Conservation (phyloP, 2,888 invertebrate genomes). For the Caenorhabditis sp. region DNA sequence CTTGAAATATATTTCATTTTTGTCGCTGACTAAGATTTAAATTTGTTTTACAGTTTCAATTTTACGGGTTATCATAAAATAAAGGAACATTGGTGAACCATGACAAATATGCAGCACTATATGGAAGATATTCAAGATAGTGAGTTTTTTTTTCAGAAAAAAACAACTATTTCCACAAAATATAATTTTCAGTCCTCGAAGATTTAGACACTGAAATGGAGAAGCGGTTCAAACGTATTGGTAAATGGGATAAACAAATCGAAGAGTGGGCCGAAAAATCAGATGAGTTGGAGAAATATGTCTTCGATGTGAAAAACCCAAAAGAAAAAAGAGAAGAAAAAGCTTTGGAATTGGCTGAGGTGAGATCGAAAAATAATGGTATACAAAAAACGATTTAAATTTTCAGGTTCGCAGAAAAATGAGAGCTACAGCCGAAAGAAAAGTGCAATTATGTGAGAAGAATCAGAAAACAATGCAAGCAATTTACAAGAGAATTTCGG, state of each 20-base stretch:
- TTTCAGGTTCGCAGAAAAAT: not conserved
- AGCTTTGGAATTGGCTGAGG: conserved; percentile 5
- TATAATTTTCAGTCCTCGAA: conserved; percentile 21
- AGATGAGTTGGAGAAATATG: not conserved
- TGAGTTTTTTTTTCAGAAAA: not conserved
- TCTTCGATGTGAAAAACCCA: conserved; percentile 11
- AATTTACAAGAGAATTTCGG: conserved; percentile 86
- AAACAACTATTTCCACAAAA: not conserved
- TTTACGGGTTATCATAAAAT: not conserved
- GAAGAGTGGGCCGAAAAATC: not conserved
- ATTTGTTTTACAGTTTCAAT: not conserved
- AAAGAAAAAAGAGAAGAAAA: conserved; percentile 5
- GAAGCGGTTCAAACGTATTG: conserved; percentile 7
- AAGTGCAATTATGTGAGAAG: conserved; percentile 10
- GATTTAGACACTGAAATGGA: conserved; percentile 24
- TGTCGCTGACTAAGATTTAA: not conserved
- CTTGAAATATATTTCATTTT: not conserved
- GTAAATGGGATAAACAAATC: conserved; percentile 21
- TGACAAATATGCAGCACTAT: conserved; percentile 40
- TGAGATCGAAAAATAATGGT: not conserved
- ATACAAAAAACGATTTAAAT: too few relatives aligned
- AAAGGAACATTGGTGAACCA: conserved; percentile 1
- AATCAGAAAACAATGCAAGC: conserved; percentile 77
- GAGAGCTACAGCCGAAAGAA: conserved; percentile 11
- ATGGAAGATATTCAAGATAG: conserved; percentile 40